Evolutionary conservation across 2,113 vertebrate species (phyloP), one percentile per base, ranked within the genome.

Genomic region (Stegostoma tigrinum): DNA sequence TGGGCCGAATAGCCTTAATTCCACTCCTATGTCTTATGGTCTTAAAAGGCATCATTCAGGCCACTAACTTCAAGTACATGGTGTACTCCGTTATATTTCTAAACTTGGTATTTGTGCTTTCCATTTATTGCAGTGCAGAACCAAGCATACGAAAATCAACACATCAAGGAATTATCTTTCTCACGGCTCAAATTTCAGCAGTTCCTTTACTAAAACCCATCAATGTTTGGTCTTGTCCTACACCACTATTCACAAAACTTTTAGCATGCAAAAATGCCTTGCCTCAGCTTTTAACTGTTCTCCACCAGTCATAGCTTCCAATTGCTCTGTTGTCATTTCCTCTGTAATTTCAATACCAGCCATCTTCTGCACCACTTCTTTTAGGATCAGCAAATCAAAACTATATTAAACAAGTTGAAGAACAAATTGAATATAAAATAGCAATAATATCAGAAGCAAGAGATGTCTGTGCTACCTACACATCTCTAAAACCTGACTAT

Each of bases 361-460:
- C 99, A 99, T 99, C 97, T 99, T 99, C 97, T 99, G 99, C 95
- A 99, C 99, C 72, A 99, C 99, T 96, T 99, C 99, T 97, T 99
- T 99, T 96, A 99, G 97, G 97, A 99, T 99, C 96, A 99, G 97
- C 97, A 99, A 97, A 97, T 99, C 99, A 98, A 99, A 99, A 97
- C 99, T 99, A 97, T 96, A 96, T 72, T 72, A 68, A 96, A 96
- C 96, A 91, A 95, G 96, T 90, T 21, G 34, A 70, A 94, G 21
- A 38, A 48, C 38, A 80, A 64, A 24, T 85, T 42, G 10, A 55
- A 68, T 34, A 70, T 24, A 55, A 66, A 85, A n/a, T 45, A 48
- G 21, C 66, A 95, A 52, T 48, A 24, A 95, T 15, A 12, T 19
- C 90, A 93, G 38, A 0, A 34, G 30, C 7, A 95, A 52, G 48